A percentile compares a stretch with the other conserved stretches of the same genome.
Conservation (phyloP, 2,888 invertebrate genomes). For the Acutogordius australiensis region DNA sequence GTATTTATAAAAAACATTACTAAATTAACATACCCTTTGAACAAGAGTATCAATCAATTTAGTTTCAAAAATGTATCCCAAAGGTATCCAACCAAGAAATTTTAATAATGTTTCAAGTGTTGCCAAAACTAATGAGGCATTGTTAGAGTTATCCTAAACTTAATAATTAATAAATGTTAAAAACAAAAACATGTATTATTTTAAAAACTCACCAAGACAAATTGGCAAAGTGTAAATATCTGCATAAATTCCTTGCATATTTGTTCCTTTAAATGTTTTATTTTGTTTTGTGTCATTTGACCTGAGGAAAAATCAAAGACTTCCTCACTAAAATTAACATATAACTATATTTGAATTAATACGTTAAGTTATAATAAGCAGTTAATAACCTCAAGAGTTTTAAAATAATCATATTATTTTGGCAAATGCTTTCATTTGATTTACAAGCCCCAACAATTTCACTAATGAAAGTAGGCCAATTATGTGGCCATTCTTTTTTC, state of each 20-base stretch:
- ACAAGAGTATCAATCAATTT: constrained; percentile 70
- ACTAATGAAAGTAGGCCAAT: constrained; percentile 93
- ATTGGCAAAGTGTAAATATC: constrained; percentile 85
- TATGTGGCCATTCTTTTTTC: constrained; percentile 96
- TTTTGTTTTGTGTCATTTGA: constrained; percentile 91
- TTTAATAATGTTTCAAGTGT: constrained; percentile 76
- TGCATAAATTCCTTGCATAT: constrained; percentile 98
- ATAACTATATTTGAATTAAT: no score
- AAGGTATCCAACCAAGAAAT: constrained; percentile 97
- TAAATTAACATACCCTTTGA: constrained; percentile 33
- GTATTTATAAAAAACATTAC: no score
- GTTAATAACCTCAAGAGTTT: constrained; percentile 56
- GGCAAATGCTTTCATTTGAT: constrained; percentile 90
- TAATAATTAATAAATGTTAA: neutral
- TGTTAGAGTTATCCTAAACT: constrained; percentile 71
- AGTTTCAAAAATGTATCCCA: constrained; percentile 97
- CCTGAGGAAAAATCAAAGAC: constrained; percentile 94
- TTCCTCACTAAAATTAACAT: constrained; percentile 43
- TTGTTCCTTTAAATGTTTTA: constrained; percentile 89
- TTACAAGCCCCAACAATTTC: constrained; percentile 97
- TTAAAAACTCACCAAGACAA: constrained; percentile 39
- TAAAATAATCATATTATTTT: constrained; percentile 95
- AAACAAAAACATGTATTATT: neutral
- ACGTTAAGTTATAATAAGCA: no score
- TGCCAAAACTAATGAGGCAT: constrained; percentile 71